phyloP scores from a whole-genome alignment of 2,113 vertebrate species.

The Nanger granti region DNA sequence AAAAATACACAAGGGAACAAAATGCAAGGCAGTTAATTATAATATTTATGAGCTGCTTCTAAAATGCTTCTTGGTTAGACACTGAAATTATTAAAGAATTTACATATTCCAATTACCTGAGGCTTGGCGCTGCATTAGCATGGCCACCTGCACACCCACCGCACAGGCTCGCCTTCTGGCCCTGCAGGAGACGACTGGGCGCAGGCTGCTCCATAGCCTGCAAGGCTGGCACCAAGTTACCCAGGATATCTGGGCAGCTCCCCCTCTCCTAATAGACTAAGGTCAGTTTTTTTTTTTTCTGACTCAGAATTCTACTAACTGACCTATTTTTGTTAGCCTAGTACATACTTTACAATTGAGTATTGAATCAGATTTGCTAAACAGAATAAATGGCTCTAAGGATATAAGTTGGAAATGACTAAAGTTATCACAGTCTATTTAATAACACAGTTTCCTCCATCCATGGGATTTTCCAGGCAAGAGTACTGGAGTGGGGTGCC shows the following conservation, averaged over 20 bases:
- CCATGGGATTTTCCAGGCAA: no score
- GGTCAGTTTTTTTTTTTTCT: background rate
- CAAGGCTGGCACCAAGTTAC: background rate
- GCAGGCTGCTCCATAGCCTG: background rate
- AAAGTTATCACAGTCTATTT: background rate
- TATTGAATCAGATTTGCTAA: background rate
- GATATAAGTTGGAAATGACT: background rate
- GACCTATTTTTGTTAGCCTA: background rate
- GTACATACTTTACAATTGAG: background rate
- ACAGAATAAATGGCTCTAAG: background rate
- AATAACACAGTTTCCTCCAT: background rate
- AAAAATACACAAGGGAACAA: background rate
- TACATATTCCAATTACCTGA: slow-evolving; percentile 32
- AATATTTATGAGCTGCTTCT: slow-evolving; percentile 51
- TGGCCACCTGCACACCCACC: background rate
- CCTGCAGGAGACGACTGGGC: rapidly evolving
- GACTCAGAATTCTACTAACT: background rate
- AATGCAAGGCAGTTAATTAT: slow-evolving; percentile 36
- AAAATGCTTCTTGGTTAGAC: slow-evolving; percentile 10
- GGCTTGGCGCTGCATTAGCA: background rate
- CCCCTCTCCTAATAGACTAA: background rate
- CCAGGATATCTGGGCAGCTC: background rate
- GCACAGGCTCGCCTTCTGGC: background rate
- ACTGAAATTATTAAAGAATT: slow-evolving; percentile 33
- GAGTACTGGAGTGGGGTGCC: no score